Conservation (phyloP, 2,113 vertebrate genomes). For the Furnarius figulus region DNA sequence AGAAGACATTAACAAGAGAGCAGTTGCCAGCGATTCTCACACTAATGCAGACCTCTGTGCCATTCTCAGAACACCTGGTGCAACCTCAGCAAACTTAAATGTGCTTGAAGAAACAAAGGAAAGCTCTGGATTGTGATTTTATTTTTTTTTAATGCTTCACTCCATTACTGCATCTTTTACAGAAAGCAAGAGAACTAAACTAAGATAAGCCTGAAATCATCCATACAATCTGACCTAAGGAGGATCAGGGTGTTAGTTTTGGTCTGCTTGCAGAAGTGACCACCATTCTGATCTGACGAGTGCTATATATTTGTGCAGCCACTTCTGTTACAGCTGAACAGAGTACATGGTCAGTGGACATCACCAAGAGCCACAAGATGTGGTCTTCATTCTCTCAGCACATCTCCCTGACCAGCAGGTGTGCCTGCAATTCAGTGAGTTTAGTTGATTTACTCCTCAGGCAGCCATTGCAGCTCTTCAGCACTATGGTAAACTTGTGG, state of each 20-base stretch:
- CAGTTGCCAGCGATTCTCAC: neutral
- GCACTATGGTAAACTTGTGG: neutral
- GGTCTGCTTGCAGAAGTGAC: neutral
- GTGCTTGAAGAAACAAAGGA: neutral
- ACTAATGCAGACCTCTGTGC: neutral
- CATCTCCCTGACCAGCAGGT: neutral
- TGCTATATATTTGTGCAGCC: neutral
- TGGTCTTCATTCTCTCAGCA: neutral
- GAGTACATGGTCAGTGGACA: neutral
- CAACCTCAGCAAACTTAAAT: neutral
- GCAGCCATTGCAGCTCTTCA: neutral
- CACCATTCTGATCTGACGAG: neutral
- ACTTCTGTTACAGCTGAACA: neutral
- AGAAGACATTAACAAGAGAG: neutral
- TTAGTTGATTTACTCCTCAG: neutral
- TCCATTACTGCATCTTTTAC: neutral
- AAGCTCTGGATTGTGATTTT: neutral
- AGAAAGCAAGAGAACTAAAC: neutral
- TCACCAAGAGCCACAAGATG: neutral
- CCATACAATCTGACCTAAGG: neutral
- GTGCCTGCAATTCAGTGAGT: neutral
- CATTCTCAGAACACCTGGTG: neutral
- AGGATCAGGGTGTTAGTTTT: neutral
- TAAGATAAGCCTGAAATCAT: neutral
- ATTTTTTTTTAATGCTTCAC: neutral